phyloP scores from a whole-genome alignment of 1,140 invertebrate genomes.

The Anastrepha obliqua region DNA sequence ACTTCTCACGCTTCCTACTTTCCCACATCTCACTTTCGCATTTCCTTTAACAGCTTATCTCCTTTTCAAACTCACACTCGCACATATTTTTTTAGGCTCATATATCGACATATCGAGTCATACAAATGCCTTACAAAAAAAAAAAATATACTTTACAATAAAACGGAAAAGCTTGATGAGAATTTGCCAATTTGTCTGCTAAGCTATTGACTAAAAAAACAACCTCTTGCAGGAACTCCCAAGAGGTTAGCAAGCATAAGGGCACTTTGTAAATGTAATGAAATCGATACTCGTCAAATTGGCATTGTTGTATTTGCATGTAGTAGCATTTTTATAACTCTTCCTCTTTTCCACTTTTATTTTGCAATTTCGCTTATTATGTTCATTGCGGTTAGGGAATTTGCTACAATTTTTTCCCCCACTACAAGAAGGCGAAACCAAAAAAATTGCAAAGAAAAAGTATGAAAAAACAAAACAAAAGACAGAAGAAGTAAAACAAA shows the following conservation, averaged over 20 bases:
- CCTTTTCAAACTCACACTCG: not conserved
- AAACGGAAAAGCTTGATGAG: constrained; percentile 26
- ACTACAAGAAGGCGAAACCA: not conserved
- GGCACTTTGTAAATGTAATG: constrained; percentile 41
- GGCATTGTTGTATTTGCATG: not conserved
- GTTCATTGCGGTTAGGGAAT: constrained; percentile 30
- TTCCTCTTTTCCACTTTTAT: not conserved
- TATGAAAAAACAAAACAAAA: not conserved
- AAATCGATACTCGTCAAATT: constrained; percentile 27
- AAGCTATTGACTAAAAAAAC: not conserved
- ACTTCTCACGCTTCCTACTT: not conserved
- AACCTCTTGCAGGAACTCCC: not conserved
- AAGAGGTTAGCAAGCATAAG: not conserved
- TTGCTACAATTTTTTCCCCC: not conserved
- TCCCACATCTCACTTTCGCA: not conserved
- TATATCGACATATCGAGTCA: not conserved
- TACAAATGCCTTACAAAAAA: not conserved
- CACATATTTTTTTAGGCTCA: not conserved
- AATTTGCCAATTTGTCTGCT: constrained; percentile 9
- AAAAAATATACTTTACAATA: not conserved
- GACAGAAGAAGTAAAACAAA: not conserved
- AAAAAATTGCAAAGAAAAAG: not conserved
- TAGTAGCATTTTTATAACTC: not conserved
- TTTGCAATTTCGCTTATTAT: constrained; percentile 30
- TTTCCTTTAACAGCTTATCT: not conserved